Evolutionary conservation across 2,888 invertebrate species (phyloP), one percentile per base, ranked within the genome.

Genomic region (Acanthopleura granulata): DNA sequence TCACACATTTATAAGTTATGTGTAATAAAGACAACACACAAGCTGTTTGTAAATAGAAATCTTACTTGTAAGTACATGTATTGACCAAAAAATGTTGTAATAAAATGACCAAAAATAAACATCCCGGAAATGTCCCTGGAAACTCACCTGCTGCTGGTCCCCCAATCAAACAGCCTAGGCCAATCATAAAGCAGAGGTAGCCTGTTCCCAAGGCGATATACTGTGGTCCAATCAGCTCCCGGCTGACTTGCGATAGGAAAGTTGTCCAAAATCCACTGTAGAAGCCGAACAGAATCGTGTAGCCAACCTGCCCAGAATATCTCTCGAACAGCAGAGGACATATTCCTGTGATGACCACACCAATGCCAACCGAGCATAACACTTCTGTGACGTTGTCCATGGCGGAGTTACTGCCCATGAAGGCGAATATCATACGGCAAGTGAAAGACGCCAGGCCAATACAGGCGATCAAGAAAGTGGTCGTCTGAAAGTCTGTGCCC

Each of bases 201-300:
- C 89, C 89, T 74, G 87, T 86, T 40, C 89, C 88, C 75, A 85
- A 81, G 40, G 87, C 88, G 22, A 88, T 83, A 76, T 86, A 86
- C 74, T 86, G 85, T 71, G 86, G 85, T 49, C 87, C 88, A n/a
- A 88, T 78, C 40, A 88, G 77, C 77, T 88, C 87, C 62, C 86
- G 74, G 0, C 86, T 83, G 11, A 85, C 84, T 75, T 87, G 86
- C 9, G 86, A 84, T 72, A 89, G 79, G 76, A 89, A 89, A 12
- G 88, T 88, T 11, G 86, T 88, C 89, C 89, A 89, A 79, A 85
- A 89, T n/a, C 88, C 89, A 75, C 83, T 84, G 79, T 89, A 89
- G 79, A 89, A 87, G 61, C 89, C 89, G 78, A 87, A 87, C 72
- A 89, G 79, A 29, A 89, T 76, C 9, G 86, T 84, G 77, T 87